A percentile compares a stretch with the other conserved stretches of the same genome.
Conservation (phyloP, 2,113 vertebrate species). For the Chaetops frenatus region DNA sequence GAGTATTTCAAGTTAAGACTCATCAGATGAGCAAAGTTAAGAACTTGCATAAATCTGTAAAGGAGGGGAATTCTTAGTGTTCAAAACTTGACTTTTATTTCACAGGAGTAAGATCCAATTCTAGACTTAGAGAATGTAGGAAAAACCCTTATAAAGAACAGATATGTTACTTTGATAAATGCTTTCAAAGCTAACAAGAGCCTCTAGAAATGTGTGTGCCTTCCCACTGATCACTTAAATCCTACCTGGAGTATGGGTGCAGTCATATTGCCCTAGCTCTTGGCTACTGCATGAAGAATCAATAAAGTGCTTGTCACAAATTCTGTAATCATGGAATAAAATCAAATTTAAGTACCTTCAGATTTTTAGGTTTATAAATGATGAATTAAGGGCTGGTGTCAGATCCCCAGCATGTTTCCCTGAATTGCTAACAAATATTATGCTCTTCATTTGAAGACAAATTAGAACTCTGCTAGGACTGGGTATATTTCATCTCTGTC, state of each 20-base stretch:
- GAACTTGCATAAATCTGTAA: not conserved
- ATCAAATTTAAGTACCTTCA: not conserved
- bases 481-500: not conserved
- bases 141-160: not conserved
- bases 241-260: not conserved
- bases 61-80: not conserved
- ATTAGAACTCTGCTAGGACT: not conserved
- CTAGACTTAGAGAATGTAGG: not conserved
- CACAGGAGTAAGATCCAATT: not conserved
- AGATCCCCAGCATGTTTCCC: not conserved
- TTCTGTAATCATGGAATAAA: not conserved
- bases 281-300: not conserved
- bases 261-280: not conserved
- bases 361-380: not conserved
- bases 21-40: conserved; percentile 1
- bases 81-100: not conserved
- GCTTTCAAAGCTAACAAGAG: conserved; percentile 3
- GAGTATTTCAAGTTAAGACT: conserved; percentile 44
- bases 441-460: not conserved
- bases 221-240: not conserved
- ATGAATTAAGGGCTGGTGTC: not conserved
- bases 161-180: not conserved
- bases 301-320: conserved; percentile 18
- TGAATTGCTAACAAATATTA: not conserved
- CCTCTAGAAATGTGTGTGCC: not conserved